phyloP scores from a whole-genome alignment of 2,888 invertebrate species.

The Plebejus argus region DNA sequence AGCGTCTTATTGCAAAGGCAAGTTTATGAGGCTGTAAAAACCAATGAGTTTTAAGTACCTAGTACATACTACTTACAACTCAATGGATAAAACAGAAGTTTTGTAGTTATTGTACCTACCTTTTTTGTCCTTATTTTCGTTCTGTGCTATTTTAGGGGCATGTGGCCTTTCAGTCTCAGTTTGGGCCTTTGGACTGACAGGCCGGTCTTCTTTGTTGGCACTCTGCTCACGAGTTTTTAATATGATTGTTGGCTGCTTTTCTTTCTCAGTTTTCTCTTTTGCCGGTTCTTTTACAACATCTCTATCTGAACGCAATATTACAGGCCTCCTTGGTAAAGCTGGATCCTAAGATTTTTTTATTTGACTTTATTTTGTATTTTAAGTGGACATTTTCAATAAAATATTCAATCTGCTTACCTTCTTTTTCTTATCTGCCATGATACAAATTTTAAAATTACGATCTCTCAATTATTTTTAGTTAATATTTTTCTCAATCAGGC shows the following conservation, averaged over 20 bases:
- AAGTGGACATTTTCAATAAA: background rate
- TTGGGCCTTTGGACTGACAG: slow-evolving; percentile 82
- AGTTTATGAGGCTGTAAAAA: too few species aligned
- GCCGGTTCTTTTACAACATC: slow-evolving; percentile 61
- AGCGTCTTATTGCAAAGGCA: too few species aligned
- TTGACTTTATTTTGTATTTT: background rate
- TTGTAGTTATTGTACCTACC: slow-evolving; percentile 47
- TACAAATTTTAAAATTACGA: background rate
- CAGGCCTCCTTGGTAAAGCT: slow-evolving; percentile 60
- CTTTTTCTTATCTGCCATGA: slow-evolving; percentile 25
- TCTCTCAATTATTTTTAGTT: background rate
- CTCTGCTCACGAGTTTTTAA: slow-evolving; percentile 84
- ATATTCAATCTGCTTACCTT: background rate
- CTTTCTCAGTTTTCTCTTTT: slow-evolving; percentile 70
- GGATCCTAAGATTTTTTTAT: slow-evolving; percentile 36
- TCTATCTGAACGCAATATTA: slow-evolving; percentile 75
- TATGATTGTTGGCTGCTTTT: slow-evolving; percentile 84
- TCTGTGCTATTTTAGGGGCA: slow-evolving; percentile 73
- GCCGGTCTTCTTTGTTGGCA: slow-evolving; percentile 77
- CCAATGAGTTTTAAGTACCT: too few species aligned
- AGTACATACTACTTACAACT: too few species aligned
- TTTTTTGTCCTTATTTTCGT: slow-evolving; percentile 76
- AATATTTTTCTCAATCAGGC: too few species aligned
- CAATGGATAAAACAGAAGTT: background rate
- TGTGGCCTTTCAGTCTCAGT: slow-evolving; percentile 59